Base-by-base conservation (phyloP, 2,113 vertebrate genomes). In the Choloepus hoffmanni region DNA sequence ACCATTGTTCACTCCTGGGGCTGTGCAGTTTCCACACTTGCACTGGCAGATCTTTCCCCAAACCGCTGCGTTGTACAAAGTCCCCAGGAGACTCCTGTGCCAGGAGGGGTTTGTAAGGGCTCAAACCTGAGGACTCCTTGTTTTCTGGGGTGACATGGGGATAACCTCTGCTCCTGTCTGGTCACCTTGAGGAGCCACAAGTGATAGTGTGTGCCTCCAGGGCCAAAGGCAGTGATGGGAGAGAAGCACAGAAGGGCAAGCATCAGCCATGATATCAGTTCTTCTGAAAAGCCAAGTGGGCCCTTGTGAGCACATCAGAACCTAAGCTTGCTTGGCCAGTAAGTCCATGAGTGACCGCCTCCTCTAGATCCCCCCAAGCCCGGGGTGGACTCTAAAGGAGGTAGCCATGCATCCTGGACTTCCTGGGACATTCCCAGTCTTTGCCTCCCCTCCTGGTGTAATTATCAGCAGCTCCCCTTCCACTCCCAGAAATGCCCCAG, bases 21-120 rank as follows among this genome's bases (percentile, higher is more conserved):
- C 53, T 18, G 43, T 45, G 43, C 43, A 45, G 30, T 13, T 23
- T 16, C 3, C 76, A 40, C 23, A 50, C 18, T 1, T 11, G 12
- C 83, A 30, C 3, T 40, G 2, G 0, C 0, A 0, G 9, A 0
- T 58, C 21, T 79, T 65, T 62, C 15, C 24, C 36, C 16, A 45
- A 23, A 76, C 62, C 0, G 1, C 30, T 53, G 40, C 5, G 24
- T 33, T 28, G 0, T 16, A 6, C 14, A 21, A 87, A 36, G 19
- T 79, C n/a, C 55, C 65, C 16, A 28, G 63, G 33, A 68, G 40
- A 26, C 7, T 14, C n/a, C 65, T 43, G 0, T 43, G n/a, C 45
- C 60, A n/a, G 33, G 16, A 63, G 7, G 40, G 14, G 13, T 24
- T 19, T 67, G 19, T 15, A 48, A 85, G 36, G 30, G 55, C 58